Evolutionary conservation across 2,888 invertebrate species (phyloP), one percentile per base, ranked within the genome.

Genomic region (Cacoxenus indagator): DNA sequence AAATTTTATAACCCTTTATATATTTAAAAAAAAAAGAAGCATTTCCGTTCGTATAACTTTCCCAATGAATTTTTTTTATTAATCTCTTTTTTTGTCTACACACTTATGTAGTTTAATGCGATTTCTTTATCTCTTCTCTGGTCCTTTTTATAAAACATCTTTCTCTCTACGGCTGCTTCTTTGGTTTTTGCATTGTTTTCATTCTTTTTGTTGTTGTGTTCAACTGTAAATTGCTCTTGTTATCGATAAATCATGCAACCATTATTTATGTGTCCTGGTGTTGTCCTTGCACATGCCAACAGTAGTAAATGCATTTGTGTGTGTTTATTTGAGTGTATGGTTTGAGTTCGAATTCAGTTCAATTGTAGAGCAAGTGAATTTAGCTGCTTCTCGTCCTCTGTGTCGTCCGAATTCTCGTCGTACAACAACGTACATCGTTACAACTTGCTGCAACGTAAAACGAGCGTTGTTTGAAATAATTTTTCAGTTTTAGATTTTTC

Each of bases 171-270:
- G 69, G 69, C 59, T 59, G 69, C 69, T 73, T 67, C 64, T 65
- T 19, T 57, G 55, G 11, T 64, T 59, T 65, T 67, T 66, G 57
- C 51, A 48, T 51, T 54, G 26, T 66, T 43, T 67, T 62, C 65
- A 55, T 66, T 66, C 27, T 62, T 62, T 31, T 62, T 61, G 24
- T 37, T 61, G 43, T 70, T 75, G 70, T 75, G 76, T 77, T 72
- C 72, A 77, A 81, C 83, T 83, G 85, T 83, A 84, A 85, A 86
- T 86, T 85, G 85, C 84, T 85, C 85, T 86, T 85, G 85, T 85
- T 85, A 85, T 85, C 85, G 85, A 85, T 86, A 85, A 85, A 85
- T 86, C 85, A 85, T 86, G 85, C 81, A 84, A 85, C 84, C 83
- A 86, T 86, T 85, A 85, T 85, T 85, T 83, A 85, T 86, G 84